phyloP scores from a whole-genome alignment of 92 coral and sea anemone genomes.

The Galaxea fascicularis region DNA sequence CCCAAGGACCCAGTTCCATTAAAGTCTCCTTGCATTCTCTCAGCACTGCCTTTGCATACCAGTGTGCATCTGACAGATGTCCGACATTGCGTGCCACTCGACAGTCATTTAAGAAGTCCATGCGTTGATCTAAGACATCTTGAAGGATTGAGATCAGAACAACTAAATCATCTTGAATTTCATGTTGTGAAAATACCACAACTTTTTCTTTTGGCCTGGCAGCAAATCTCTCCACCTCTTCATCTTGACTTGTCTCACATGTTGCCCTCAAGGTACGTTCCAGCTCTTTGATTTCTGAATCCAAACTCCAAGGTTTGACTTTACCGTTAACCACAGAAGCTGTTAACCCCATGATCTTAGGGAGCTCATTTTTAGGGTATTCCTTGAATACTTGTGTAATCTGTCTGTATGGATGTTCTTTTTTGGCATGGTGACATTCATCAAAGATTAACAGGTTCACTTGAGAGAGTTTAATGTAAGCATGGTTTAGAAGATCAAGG shows the following conservation, averaged over 20 bases:
- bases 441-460: conserved; percentile 94
- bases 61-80: too few species aligned
- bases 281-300: conserved; percentile 70
- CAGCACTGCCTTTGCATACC: too few species aligned
- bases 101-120: conserved; percentile 71
- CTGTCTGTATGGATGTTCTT: conserved; percentile 84
- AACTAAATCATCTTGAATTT: conserved; percentile 31
- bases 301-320: conserved; percentile 79
- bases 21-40: conserved; percentile 83
- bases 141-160: conserved; percentile 46
- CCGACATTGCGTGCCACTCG: conserved; percentile 8
- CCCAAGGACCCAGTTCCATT: conserved; percentile 81
- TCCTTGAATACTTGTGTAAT: conserved; percentile 79
- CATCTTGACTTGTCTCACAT: conserved; percentile 81
- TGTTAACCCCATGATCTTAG: conserved; percentile 87
- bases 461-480: conserved; percentile 64
- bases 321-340: conserved; percentile 91
- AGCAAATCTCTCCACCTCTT: conserved; percentile 77
- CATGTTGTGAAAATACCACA: conserved; percentile 22
- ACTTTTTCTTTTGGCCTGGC: conserved; percentile 87
- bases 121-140: conserved; percentile 54
- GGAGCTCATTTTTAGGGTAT: conserved; percentile 42
- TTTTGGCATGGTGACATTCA: conserved; percentile 97
- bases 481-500: conserved; percentile 77
- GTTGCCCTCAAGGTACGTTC: conserved; percentile 81